Conservation (phyloP, 2,113 vertebrate genomes). For the Bubo bubo region DNA sequence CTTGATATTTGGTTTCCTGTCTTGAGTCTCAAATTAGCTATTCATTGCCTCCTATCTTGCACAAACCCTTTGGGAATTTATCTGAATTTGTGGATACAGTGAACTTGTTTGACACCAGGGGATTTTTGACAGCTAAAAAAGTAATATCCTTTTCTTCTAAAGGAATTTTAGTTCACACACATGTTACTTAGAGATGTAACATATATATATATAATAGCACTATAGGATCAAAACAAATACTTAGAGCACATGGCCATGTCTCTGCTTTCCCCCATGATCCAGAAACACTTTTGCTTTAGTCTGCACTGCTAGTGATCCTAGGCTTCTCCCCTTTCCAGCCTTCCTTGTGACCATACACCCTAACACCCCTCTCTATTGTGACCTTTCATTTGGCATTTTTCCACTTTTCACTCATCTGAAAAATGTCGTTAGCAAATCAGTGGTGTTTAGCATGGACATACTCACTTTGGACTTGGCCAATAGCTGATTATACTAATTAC, state of each 20-base stretch:
- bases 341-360: background rate
- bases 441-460: background rate
- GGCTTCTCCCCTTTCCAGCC: background rate
- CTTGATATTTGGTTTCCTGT: background rate
- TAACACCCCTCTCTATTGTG: background rate
- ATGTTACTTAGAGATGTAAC: background rate
- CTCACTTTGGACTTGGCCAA: background rate
- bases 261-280: background rate
- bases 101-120: background rate
- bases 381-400: background rate
- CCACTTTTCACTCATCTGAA: background rate
- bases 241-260: background rate
- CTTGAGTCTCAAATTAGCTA: background rate
- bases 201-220: rapidly evolving
- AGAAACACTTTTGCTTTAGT: background rate
- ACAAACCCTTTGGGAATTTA: background rate
- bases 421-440: background rate
- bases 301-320: background rate
- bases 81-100: background rate
- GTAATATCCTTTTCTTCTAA: background rate
- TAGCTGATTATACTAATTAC: rapidly evolving
- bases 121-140: background rate
- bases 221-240: background rate
- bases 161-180: background rate
- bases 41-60: background rate